Evolutionary conservation across 2,888 invertebrate genomes (phyloP).

Genomic region (Ptilodon capucinus): DNA sequence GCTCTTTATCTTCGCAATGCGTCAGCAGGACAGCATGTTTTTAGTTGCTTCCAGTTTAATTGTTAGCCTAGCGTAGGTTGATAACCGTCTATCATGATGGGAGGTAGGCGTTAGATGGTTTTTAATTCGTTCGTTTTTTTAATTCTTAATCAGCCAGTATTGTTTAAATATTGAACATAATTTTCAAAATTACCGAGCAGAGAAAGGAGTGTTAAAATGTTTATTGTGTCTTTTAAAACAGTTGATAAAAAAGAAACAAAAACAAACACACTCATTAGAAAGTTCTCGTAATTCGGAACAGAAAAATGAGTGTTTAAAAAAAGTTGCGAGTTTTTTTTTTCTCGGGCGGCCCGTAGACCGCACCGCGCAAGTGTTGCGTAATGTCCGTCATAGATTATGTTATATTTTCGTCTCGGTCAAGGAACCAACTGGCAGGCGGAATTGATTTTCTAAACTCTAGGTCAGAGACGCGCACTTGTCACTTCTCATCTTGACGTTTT

Average conservation of each 20-base stretch:
- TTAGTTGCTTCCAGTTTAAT: no score
- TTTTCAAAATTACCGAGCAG: constrained; percentile 1
- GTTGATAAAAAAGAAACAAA: constrained; percentile 7
- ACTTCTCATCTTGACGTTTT: not conserved
- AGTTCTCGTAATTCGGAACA: constrained; percentile 14
- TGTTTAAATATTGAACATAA: not conserved
- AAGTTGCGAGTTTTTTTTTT: not conserved
- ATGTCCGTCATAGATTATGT: constrained; percentile 28
- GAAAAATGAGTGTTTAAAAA: constrained; percentile 9
- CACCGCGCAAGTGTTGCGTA: constrained; percentile 18
- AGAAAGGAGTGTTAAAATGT: constrained; percentile 3
- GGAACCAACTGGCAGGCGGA: constrained; percentile 39
- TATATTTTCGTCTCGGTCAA: constrained; percentile 57
- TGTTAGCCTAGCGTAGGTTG: no score
- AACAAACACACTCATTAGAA: constrained; percentile 19
- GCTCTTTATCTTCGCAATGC: no score
- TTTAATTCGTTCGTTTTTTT: not conserved
- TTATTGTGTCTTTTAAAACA: not conserved
- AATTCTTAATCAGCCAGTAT: not conserved
- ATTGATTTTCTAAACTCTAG: constrained; percentile 44
- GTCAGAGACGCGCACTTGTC: constrained; percentile 35
- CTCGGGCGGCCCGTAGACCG: not conserved
- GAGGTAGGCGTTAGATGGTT: no score
- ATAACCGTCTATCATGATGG: no score
- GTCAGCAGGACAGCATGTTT: no score